Percentiles rank a stretch among this genome's conserved stretches.
Evolutionary conservation across 1,140 invertebrate species (phyloP).

Genomic region (Danaus melanippus): DNA sequence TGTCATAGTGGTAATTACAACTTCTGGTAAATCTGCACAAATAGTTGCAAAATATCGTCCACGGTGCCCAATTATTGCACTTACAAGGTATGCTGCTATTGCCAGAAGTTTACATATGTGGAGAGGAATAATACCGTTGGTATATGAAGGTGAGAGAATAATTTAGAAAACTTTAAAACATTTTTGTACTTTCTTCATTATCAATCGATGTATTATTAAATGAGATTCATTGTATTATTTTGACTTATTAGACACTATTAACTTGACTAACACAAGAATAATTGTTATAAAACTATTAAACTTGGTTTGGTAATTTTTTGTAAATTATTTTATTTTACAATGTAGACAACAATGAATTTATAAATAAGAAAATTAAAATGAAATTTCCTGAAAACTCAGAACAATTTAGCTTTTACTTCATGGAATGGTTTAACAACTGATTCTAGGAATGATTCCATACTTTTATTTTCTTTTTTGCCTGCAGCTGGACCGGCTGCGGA

Average conservation of each 20-base stretch:
- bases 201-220: no score
- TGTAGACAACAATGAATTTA: background rate
- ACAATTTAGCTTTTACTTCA: no score
- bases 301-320: background rate
- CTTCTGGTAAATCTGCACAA: constrained; percentile 84
- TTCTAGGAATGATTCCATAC: background rate
- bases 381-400: no score
- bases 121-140: constrained; percentile 32
- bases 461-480: constrained; percentile 6
- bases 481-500: constrained; percentile 42
- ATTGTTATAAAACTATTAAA: background rate
- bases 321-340: background rate
- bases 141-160: constrained; percentile 31
- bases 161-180: background rate
- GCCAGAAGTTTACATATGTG: constrained; percentile 33
- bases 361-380: background rate
- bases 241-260: no score
- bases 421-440: no score
- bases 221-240: no score
- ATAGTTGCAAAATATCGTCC: constrained; percentile 86
- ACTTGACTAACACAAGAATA: no score
- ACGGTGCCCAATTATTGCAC: constrained; percentile 86
- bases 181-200: no score
- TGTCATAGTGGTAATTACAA: constrained; percentile 90
- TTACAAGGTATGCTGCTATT: constrained; percentile 76